Percentiles rank a stretch among this genome's conserved stretches.
phyloP scores from a whole-genome alignment of 2,113 vertebrate species.

The Bufo bufo region DNA sequence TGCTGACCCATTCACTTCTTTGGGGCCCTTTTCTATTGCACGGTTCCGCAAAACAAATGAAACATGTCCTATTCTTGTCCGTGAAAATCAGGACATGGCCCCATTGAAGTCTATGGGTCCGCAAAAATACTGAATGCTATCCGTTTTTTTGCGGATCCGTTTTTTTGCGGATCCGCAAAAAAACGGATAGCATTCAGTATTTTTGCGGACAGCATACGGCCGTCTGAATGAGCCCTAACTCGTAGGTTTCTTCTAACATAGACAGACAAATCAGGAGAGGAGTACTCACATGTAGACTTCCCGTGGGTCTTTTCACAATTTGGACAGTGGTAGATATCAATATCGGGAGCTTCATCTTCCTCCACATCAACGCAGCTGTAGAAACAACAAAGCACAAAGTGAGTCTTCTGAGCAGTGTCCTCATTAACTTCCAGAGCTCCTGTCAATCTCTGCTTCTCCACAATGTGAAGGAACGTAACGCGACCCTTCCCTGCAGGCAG shows the following conservation, averaged over 20 bases:
- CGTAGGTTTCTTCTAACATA: background rate
- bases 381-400: constrained; percentile 38
- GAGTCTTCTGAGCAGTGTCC: background rate
- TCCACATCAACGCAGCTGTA: constrained; percentile 95
- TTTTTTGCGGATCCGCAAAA: no score
- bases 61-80: no score
- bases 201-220: no score
- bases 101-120: no score
- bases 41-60: no score
- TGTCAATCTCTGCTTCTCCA: background rate
- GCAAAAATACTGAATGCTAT: no score
- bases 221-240: background rate
- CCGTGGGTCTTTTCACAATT: constrained; percentile 97
- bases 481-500: background rate
- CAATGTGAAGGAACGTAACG: background rate
- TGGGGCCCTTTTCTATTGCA: no score
- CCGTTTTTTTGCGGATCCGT: no score
- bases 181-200: no score
- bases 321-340: constrained; percentile 97
- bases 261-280: background rate
- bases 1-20: no score
- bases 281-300: constrained; percentile 91
- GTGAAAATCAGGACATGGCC: no score
- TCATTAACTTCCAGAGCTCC: background rate
- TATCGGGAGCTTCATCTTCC: constrained; percentile 95